Base-by-base conservation (phyloP, 2,113 vertebrate species). In the Bolborhynchus lineola region DNA sequence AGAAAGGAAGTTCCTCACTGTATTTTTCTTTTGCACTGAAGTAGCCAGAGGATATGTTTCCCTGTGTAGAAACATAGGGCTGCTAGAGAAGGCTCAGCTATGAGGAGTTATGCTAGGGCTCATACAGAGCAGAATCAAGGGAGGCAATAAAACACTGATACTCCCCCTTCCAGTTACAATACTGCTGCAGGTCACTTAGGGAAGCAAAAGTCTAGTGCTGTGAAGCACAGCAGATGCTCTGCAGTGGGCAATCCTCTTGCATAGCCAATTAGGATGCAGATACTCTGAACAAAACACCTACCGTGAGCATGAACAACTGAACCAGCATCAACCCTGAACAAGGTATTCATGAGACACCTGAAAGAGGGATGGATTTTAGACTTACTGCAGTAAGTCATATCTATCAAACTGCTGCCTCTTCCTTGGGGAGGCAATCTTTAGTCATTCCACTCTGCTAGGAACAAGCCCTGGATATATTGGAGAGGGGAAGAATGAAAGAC, bases 201-300 rank as follows among this genome's bases (percentile, higher is more conserved):
- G 82, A 86, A 96, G 90, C 60, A 77, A 4, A 89, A 92, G 31
- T 50, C 25, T 86, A 6, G 79, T 16, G 82, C 92, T 92, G 76
- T 39, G 92, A 88, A 71, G 82, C 86, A 88, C 68, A 91, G 88
- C 94, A 94, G 93, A 88, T 89, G 92, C 90, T 92, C 96, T 95
- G 96, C 96, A 97, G 92, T 90, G 80, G 95, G 90, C 64, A 94
- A 47, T 94, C 95, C 72, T 93, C 76, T 92, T 95, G 92, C 94
- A 96, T 91, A 80, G 84, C 75, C 93, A 96, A 77, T 90, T 89
- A 96, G 92, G 86, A 97, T 93, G 92, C 86, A 94, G 95, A 86
- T 81, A 88, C 9, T 81, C 64, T 52, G 33, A 92, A 82, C 57
- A 79, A 76, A 91, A 92, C 70, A 85, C 70, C 65, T 4, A 19